phyloP scores from a whole-genome alignment of 1,140 invertebrate species.

The Aplysia californica region DNA sequence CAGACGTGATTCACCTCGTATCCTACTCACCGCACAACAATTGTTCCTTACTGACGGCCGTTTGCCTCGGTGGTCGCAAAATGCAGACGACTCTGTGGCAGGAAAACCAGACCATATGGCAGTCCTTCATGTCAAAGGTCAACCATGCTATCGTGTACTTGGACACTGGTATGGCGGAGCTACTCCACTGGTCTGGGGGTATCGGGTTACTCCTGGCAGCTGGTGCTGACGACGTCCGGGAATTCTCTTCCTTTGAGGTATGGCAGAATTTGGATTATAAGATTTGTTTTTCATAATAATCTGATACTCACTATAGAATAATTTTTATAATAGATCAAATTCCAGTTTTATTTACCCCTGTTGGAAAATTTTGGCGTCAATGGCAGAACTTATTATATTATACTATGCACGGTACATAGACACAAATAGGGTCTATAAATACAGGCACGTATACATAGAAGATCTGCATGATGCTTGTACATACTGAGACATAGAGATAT shows the following conservation, averaged over 20 bases:
- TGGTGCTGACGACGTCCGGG: constrained; percentile 72
- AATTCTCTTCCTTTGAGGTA: constrained; percentile 75
- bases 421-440: background rate
- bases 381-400: background rate
- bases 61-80: too few species aligned
- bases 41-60: too few species aligned
- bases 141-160: constrained; percentile 74
- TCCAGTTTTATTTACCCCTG: background rate
- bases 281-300: background rate
- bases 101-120: too few species aligned
- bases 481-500: too few species aligned
- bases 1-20: too few species aligned
- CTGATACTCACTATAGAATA: background rate
- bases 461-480: too few species aligned
- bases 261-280: too few species aligned
- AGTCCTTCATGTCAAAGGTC: too few species aligned
- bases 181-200: constrained; percentile 76
- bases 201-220: constrained; percentile 69
- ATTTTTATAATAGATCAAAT: background rate
- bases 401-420: background rate
- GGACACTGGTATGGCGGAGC: constrained; percentile 72
- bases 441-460: too few species aligned
- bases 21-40: too few species aligned
- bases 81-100: too few species aligned
- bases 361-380: background rate